These are phyloP conservation scores for Nothocercus nigrocapillus DNA, from an alignment of 2,113 vertebrate genomes.

Conservation along the genomic window DNA sequence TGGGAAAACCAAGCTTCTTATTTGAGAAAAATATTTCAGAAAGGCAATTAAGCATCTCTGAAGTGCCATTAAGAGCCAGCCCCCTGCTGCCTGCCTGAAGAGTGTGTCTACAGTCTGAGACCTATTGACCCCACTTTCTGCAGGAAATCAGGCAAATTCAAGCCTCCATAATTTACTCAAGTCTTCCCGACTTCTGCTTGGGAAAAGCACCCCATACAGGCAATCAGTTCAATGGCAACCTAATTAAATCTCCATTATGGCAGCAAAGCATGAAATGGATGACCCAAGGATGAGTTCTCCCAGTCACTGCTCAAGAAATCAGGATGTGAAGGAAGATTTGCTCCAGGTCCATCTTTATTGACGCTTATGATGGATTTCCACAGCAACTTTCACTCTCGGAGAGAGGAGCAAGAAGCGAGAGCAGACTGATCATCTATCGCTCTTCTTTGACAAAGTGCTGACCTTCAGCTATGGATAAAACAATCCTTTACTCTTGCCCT, in stretches of 20 bases:
- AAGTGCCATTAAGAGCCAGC: slow-evolving; percentile 80
- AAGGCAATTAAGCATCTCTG: slow-evolving; percentile 79
- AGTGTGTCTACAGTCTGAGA: slow-evolving; percentile 85
- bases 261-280: slow-evolving; percentile 58
- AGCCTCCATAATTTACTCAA: slow-evolving; percentile 81
- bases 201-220: slow-evolving; percentile 74
- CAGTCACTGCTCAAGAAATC: background rate
- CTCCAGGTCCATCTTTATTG: background rate
- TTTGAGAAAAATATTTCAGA: slow-evolving; percentile 74
- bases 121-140: slow-evolving; percentile 84
- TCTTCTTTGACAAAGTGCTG: slow-evolving; percentile 27
- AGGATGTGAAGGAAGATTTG: background rate
- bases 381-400: background rate
- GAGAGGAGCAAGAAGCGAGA: background rate
- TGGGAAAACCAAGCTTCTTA: slow-evolving; percentile 59
- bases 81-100: slow-evolving; percentile 81
- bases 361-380: background rate
- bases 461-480: slow-evolving; percentile 5
- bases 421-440: background rate
- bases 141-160: slow-evolving; percentile 83
- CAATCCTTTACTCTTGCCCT: background rate
- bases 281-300: slow-evolving; percentile 30
- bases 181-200: slow-evolving; percentile 74
- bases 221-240: slow-evolving; percentile 73
- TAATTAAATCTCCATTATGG: slow-evolving; percentile 72